Evolutionary conservation across 2,888 invertebrate species (phyloP).

Genomic region (Conus canariensis): DNA sequence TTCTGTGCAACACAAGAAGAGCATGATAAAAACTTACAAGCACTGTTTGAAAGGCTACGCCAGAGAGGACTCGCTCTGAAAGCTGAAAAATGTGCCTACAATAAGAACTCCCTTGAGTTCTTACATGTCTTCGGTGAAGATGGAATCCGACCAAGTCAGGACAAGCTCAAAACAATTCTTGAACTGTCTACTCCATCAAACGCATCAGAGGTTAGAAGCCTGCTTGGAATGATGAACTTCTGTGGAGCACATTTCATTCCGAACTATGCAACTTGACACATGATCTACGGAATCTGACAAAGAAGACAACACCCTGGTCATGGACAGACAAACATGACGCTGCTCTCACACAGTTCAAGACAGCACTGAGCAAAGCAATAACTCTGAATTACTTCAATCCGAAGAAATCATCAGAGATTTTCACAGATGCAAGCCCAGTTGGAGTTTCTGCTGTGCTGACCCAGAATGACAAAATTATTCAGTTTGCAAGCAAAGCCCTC

Average conservation of each 20-base stretch:
- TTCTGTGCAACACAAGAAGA: too few relatives aligned
- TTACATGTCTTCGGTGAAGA: constrained; percentile 26
- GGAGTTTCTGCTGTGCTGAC: constrained; percentile 45
- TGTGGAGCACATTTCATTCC: constrained; percentile 42
- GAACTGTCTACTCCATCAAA: constrained; percentile 36
- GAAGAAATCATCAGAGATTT: constrained; percentile 39
- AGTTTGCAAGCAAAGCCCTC: constrained; percentile 37
- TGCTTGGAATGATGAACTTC: constrained; percentile 45
- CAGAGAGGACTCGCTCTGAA: too few relatives aligned
- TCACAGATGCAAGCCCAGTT: constrained; percentile 48
- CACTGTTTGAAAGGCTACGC: too few relatives aligned
- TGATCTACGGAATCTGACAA: constrained; percentile 42
- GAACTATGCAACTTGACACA: constrained; percentile 43
- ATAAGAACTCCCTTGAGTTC: constrained; percentile 33
- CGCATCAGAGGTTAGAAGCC: constrained; percentile 44
- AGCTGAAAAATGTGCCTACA: neutral
- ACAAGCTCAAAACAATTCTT: constrained; percentile 36
- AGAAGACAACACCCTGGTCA: constrained; percentile 33
- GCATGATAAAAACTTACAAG: too few relatives aligned
- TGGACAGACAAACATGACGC: constrained; percentile 47
- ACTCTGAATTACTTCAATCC: too few relatives aligned
- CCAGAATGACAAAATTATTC: constrained; percentile 30
- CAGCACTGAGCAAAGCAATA: constrained; percentile 16
- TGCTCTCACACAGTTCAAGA: constrained; percentile 32
- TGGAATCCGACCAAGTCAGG: constrained; percentile 33